Evolutionary conservation across 2,888 invertebrate genomes (phyloP).

Genomic region (Folsomia manolachei): DNA sequence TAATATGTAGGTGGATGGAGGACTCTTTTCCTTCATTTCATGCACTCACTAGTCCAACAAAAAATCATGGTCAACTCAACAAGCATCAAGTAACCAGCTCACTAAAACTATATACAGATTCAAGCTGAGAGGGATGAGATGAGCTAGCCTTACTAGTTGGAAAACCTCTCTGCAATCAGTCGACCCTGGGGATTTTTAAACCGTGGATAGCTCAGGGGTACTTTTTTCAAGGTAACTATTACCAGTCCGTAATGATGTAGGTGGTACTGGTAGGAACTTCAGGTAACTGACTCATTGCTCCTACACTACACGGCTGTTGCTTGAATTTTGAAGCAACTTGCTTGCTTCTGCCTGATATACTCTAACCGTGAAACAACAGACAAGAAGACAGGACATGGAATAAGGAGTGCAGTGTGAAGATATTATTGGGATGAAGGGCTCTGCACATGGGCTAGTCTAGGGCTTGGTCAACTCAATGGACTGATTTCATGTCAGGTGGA

Average conservation of each 20-base stretch:
- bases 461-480: neutral
- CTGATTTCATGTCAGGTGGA: conserved; percentile 3
- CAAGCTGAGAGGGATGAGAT: neutral
- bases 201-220: conserved; percentile 8
- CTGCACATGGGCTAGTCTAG: neutral
- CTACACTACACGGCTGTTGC: conserved; percentile 7
- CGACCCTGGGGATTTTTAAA: conserved; percentile 20
- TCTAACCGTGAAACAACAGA: neutral
- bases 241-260: neutral
- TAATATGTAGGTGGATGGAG: no score
- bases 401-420: no score
- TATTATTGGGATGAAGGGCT: neutral
- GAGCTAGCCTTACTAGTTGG: neutral
- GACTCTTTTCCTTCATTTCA: neutral
- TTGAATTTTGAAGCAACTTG: neutral
- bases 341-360: no score
- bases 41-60: no score
- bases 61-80: neutral
- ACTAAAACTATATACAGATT: neutral
- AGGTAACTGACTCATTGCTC: conserved; percentile 1
- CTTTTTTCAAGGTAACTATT: conserved; percentile 12
- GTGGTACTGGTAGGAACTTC: neutral
- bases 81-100: neutral
- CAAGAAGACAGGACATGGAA: no score
- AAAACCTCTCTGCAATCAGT: neutral